Conservation (phyloP, 2,797 vertebrate species). For the Amazona finschi region DNA sequence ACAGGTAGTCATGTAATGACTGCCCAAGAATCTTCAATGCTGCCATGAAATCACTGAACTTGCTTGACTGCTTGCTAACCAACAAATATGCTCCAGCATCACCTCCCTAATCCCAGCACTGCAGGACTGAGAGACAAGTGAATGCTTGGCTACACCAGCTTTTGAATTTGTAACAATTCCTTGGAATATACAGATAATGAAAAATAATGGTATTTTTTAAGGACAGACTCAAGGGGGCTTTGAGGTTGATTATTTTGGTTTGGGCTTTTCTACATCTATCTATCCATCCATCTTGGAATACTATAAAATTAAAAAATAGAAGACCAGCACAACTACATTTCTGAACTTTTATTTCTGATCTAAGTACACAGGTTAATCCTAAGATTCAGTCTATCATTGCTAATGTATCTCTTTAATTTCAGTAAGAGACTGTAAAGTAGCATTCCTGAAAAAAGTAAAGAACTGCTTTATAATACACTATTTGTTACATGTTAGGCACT, state of each 20-base stretch:
- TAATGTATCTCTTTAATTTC: not conserved
- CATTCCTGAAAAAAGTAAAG: not conserved
- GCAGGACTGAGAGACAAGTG: not conserved
- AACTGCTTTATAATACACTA: not conserved
- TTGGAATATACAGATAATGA: not conserved
- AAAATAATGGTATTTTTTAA: not conserved
- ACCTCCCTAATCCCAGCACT: rapidly evolving
- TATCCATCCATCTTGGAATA: not conserved
- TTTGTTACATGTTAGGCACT: not conserved
- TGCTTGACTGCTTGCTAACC: not conserved
- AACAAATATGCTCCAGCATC: not conserved
- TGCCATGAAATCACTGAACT: not conserved
- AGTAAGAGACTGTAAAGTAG: not conserved
- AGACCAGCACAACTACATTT: not conserved
- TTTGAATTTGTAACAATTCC: not conserved
- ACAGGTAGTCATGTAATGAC: not conserved
- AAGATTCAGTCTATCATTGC: not conserved
- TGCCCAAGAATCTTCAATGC: not conserved
- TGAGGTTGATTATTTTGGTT: not conserved
- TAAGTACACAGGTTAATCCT: not conserved
- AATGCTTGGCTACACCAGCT: not conserved
- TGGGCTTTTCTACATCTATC: not conserved
- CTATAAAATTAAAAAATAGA: not conserved
- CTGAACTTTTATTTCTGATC: not conserved
- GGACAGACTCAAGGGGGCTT: rapidly evolving